phyloP scores from a whole-genome alignment of 2,888 invertebrate species.

The Leucoma salicis region DNA sequence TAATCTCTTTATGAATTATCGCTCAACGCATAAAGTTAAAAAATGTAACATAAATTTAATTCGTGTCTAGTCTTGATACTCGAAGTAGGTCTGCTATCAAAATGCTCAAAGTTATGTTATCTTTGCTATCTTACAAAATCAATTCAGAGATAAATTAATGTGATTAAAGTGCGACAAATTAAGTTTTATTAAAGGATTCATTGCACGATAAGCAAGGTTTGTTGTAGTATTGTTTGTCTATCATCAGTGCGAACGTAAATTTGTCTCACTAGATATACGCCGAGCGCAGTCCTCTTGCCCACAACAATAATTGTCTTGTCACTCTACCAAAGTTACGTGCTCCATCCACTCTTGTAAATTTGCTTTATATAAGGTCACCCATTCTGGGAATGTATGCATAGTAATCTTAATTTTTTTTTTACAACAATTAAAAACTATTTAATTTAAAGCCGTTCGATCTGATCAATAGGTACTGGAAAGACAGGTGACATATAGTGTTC shows the following conservation, averaged over 20 bases:
- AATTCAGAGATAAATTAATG: slow-evolving; percentile 38
- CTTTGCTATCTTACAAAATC: slow-evolving; percentile 25
- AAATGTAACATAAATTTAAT: too few relatives aligned
- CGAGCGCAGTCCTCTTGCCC: slow-evolving; percentile 54
- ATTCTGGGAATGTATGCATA: slow-evolving; percentile 47
- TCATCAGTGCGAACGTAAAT: slow-evolving; percentile 67
- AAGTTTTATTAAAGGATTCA: slow-evolving; percentile 52
- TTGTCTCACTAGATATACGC: slow-evolving; percentile 62
- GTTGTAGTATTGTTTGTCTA: slow-evolving; percentile 58
- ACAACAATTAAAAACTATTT: too few relatives aligned
- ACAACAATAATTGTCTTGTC: slow-evolving; percentile 77
- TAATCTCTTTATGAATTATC: too few relatives aligned
- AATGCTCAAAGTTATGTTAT: slow-evolving; percentile 12
- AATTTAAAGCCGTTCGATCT: too few relatives aligned
- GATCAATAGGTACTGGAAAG: too few relatives aligned
- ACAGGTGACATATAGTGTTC: too few relatives aligned
- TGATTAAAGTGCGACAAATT: slow-evolving; percentile 48
- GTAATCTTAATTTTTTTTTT: too few relatives aligned
- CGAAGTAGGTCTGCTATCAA: background rate
- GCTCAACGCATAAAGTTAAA: too few relatives aligned
- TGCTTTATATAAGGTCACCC: slow-evolving; percentile 63
- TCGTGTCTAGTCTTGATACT: too few relatives aligned
- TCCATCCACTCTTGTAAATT: slow-evolving; percentile 52
- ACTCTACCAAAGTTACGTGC: slow-evolving; percentile 68
- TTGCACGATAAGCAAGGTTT: slow-evolving; percentile 45